These are phyloP conservation scores for Eulithis prunata DNA, from an alignment of 2,888 invertebrate species.

Conservation along the genomic window DNA sequence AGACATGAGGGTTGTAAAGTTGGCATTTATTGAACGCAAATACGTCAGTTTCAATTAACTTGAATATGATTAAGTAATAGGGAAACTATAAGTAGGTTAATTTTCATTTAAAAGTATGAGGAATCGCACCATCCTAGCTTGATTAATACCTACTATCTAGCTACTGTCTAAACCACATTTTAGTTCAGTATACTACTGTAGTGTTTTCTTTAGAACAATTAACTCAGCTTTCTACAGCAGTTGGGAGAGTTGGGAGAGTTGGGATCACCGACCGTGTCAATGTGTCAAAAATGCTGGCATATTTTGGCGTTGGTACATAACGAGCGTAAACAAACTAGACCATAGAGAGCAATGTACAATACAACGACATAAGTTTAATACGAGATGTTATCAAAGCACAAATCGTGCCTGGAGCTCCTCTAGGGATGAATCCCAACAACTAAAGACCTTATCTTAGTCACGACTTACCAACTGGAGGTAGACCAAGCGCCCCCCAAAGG, in stretches of 20 bases:
- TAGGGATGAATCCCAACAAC: constrained; percentile 20
- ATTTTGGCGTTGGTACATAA: no score
- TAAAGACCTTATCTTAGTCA: constrained; percentile 23
- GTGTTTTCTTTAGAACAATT: no score
- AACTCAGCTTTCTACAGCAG: no score
- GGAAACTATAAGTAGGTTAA: constrained; percentile 5
- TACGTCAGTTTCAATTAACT: constrained; percentile 24
- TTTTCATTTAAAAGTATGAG: not conserved
- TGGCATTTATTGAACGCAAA: constrained; percentile 25
- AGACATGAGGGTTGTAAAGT: constrained; percentile 31
- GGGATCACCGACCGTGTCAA: no score
- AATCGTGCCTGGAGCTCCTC: constrained; percentile 10
- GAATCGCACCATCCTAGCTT: no score
- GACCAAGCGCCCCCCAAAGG: constrained; percentile 19
- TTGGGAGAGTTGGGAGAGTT: no score
- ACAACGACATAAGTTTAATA: constrained; percentile 10
- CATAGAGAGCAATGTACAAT: constrained; percentile 3
- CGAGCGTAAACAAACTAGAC: not conserved
- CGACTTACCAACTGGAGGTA: constrained; percentile 10
- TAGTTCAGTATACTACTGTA: no score
- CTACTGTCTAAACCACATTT: no score
- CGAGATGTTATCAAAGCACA: constrained; percentile 5
- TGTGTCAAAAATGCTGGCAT: no score
- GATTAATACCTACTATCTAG: no score
- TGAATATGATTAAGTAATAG: constrained; percentile 1